phyloP scores from a whole-genome alignment of 1,140 invertebrate species.

The Drosophila baimaii region DNA sequence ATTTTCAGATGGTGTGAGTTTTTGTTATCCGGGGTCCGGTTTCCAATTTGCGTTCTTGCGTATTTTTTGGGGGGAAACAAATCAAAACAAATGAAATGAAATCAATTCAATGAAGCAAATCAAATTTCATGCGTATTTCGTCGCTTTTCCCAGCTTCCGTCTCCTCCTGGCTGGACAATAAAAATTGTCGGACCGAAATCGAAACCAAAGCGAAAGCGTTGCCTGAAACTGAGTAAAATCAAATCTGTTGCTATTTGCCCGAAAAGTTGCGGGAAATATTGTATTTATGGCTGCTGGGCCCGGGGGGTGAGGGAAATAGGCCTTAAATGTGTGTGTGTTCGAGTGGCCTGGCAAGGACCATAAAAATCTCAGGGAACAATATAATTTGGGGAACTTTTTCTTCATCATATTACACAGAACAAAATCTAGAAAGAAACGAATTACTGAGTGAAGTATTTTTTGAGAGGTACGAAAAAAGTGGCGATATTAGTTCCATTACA shows the following conservation, averaged over 20 bases:
- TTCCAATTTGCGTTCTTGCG: conserved; percentile 75
- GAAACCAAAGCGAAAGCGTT: conserved; percentile 37
- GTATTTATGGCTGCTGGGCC: conserved; percentile 41
- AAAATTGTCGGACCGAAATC: conserved; percentile 56
- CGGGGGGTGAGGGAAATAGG: conserved; percentile 44
- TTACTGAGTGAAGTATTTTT: neutral
- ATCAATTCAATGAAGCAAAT: conserved; percentile 82
- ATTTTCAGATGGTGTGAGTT: conserved; percentile 19
- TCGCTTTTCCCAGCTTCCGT: conserved; percentile 68
- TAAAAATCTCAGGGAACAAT: conserved; percentile 54
- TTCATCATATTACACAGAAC: neutral
- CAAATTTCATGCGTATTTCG: conserved; percentile 81
- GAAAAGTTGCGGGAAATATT: conserved; percentile 52
- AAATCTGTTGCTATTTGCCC: conserved; percentile 60
- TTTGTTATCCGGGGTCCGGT: conserved; percentile 40
- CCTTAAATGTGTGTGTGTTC: conserved; percentile 65
- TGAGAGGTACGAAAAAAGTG: no score
- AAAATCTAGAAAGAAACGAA: neutral
- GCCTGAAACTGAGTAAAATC: conserved; percentile 59
- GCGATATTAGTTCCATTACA: no score
- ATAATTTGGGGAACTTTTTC: conserved; percentile 36
- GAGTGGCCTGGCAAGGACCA: conserved; percentile 30
- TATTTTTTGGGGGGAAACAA: conserved; percentile 62
- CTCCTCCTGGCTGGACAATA: conserved; percentile 31
- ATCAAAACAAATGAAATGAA: conserved; percentile 80